Percentiles rank a stretch among this genome's conserved stretches.
Conservation (phyloP, 2,113 vertebrate genomes). For the Ctenodactylus gundi region DNA sequence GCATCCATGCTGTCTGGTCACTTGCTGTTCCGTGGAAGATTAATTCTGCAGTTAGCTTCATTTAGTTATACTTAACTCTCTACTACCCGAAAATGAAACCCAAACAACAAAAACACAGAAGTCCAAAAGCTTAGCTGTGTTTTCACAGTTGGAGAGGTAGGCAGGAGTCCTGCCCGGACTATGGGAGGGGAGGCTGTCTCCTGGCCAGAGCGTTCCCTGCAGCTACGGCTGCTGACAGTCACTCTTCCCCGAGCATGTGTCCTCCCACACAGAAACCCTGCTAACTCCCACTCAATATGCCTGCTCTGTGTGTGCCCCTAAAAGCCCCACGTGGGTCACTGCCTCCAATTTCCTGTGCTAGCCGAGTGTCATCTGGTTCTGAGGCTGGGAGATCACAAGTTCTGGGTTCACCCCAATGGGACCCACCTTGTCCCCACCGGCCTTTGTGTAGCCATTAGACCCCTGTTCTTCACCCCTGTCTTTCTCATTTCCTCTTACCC, state of each 20-base stretch:
- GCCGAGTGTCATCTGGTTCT: background rate
- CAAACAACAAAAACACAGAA: background rate
- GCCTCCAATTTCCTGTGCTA: background rate
- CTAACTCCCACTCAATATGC: background rate
- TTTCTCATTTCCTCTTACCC: background rate
- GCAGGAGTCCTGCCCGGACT: background rate
- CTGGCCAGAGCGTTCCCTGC: accelerated
- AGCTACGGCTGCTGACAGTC: background rate
- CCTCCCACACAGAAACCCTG: accelerated
- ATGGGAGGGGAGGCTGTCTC: accelerated
- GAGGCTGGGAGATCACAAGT: background rate
- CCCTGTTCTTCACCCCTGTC: background rate
- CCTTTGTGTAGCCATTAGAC: no score
- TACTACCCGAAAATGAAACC: background rate
- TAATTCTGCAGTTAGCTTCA: conserved; percentile 63
- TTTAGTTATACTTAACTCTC: conserved; percentile 44
- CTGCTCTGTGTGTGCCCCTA: accelerated
- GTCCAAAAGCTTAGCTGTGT: background rate
- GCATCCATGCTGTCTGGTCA: no score
- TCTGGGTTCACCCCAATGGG: background rate
- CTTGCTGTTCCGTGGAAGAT: conserved; percentile 51
- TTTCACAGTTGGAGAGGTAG: background rate
- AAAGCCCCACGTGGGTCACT: background rate
- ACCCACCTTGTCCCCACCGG: background rate
- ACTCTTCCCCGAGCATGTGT: background rate